These are phyloP conservation scores for Halichoerus grypus DNA, from an alignment of 2,113 vertebrate species.

Conservation along the genomic window DNA sequence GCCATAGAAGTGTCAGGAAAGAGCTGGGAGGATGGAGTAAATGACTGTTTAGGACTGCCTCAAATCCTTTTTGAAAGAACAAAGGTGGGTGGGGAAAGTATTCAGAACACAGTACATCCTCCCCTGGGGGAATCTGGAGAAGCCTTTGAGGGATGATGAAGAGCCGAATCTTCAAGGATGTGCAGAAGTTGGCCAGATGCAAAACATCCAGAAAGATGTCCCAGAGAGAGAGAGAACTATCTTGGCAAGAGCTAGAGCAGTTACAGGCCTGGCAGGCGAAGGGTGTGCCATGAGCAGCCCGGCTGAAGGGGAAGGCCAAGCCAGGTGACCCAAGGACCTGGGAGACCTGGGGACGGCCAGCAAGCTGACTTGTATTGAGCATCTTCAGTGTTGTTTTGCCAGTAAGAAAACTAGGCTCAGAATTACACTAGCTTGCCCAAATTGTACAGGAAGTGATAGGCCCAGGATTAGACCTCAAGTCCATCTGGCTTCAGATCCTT, in stretches of 20 bases:
- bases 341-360: background rate
- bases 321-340: background rate
- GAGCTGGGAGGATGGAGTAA: background rate
- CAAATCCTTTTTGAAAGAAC: background rate
- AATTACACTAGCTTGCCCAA: background rate
- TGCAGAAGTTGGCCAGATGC: background rate
- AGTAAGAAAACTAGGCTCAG: background rate
- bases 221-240: background rate
- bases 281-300: background rate
- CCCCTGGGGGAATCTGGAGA: background rate
- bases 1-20: fast-evolving
- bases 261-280: background rate
- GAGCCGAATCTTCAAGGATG: background rate
- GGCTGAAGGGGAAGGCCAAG: background rate
- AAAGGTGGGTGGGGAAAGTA: background rate
- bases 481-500: background rate
- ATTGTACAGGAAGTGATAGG: background rate
- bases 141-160: background rate
- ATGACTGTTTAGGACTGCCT: background rate
- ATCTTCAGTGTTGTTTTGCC: background rate
- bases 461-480: background rate
- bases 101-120: background rate
- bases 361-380: background rate
- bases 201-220: background rate
- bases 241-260: background rate